These are phyloP conservation scores for Sebastes iracundus DNA, from an alignment of 2,797 vertebrate genomes.

Conservation along the genomic window DNA sequence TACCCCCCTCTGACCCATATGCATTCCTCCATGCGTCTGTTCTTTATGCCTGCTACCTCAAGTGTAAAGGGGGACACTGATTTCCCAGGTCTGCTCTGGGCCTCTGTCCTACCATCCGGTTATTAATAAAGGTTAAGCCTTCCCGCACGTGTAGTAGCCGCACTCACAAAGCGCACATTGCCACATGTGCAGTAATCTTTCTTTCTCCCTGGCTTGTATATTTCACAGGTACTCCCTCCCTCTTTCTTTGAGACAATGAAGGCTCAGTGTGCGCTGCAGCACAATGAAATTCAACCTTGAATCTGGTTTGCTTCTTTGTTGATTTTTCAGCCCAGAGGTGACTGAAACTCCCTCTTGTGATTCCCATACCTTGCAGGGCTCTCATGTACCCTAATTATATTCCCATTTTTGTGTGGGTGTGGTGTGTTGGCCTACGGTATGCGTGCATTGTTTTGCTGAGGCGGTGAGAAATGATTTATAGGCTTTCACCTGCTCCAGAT, in stretches of 20 bases:
- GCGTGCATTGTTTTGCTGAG: constrained; percentile 24
- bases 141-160: constrained; percentile 29
- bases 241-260: constrained; percentile 33
- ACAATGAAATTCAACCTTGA: constrained; percentile 23
- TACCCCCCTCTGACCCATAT: constrained; percentile 33
- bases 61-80: constrained; percentile 69
- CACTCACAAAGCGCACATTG: background rate
- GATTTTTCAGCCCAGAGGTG: constrained; percentile 26
- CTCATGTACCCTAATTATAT: constrained; percentile 41
- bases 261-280: constrained; percentile 1
- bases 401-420: constrained; percentile 43
- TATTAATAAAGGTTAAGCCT: constrained; percentile 43
- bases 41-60: constrained; percentile 69
- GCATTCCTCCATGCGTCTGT: constrained; percentile 54
- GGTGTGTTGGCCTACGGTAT: background rate
- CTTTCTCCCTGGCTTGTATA: background rate
- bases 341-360: constrained; percentile 46
- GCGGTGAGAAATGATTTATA: constrained; percentile 36
- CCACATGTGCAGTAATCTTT: constrained; percentile 20
- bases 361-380: constrained; percentile 30
- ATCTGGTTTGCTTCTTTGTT: constrained; percentile 48
- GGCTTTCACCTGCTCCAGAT: constrained; percentile 19
- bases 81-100: constrained; percentile 48
- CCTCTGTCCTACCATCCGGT: constrained; percentile 30
- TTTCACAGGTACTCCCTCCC: constrained; percentile 19